Evolutionary conservation across 1,140 invertebrate genomes (phyloP), one percentile per base, ranked within the genome.

Genomic region (Caerostris darwini): DNA sequence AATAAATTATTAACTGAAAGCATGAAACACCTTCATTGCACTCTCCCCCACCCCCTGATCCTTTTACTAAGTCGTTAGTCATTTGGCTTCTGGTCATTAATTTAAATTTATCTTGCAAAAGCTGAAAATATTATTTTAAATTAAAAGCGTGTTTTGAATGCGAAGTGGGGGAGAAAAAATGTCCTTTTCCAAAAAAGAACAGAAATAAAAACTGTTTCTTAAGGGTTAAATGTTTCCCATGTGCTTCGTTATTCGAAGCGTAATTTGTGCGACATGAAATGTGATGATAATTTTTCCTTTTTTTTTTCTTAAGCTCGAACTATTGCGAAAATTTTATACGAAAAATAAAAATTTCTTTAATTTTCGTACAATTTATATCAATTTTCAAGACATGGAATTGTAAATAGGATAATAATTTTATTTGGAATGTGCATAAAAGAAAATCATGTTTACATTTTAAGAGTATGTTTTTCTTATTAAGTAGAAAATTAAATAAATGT

Each of bases 21-120:
- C n/a, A n/a, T n/a, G n/a, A n/a, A n/a, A n/a, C n/a, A n/a, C n/a
- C n/a, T n/a, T n/a, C n/a, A n/a, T n/a, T n/a, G n/a, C n/a, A n/a
- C 53, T 4, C 17, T n/a, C 56, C 82, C 7, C 54, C 53, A 57
- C 82, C 3, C 82, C 7, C 14, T 3, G 5, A 17, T 14, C 17
- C 69, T 77, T 77, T 77, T 50, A 77, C 69, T 50, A 34, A 19
- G 69, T 77, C 69, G 69, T 87, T 87, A 87, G 57, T 87, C 85
- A 87, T 87, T 87, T 53, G 3, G n/a, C 59, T 59, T 14, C 57
- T 4, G 34, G 85, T 57, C 85, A 87, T 87, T 87, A 87, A 87
- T 87, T 87, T 87, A 87, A 87, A 87, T 87, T 87, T 87, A 87
- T 87, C 85, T 61, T 50, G 57, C n/a, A 14, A 87, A 87, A 87